Evolutionary conservation across 2,113 vertebrate genomes (phyloP).

Genomic region (Bostrychus sinensis): DNA sequence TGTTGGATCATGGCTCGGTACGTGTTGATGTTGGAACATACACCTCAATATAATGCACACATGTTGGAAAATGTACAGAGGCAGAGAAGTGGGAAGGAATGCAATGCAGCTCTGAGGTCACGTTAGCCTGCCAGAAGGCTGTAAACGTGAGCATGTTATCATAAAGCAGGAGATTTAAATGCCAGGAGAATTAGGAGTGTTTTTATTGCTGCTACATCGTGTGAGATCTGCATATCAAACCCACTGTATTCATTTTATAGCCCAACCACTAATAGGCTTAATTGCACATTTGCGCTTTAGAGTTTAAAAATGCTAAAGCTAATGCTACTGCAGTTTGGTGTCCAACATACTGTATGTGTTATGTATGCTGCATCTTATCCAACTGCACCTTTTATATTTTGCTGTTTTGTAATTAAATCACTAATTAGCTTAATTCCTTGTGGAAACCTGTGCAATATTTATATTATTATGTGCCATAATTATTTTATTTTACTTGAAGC

Average conservation of each 20-base stretch:
- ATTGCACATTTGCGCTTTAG: conserved; percentile 41
- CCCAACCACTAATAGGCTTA: conserved; percentile 44
- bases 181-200: conserved; percentile 25
- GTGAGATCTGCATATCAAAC: conserved; percentile 47
- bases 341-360: no score
- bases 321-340: neutral
- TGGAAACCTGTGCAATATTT: no score
- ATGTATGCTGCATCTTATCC: no score
- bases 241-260: conserved; percentile 40
- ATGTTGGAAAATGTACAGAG: conserved; percentile 8
- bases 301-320: conserved; percentile 18
- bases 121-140: neutral
- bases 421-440: no score
- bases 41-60: conserved; percentile 8
- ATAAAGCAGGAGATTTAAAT: conserved; percentile 20
- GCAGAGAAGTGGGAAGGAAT: conserved; percentile 3
- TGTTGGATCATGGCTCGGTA: neutral
- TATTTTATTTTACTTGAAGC: no score
- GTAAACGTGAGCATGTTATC: conserved; percentile 33
- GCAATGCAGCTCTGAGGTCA: conserved; percentile 1
- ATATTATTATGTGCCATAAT: no score
- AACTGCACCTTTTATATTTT: neutral
- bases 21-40: conserved; percentile 10
- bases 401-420: no score
- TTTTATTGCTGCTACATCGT: conserved; percentile 45